These are phyloP conservation scores for Myotis pilosus DNA, from an alignment of 2,797 vertebrate genomes.

Conservation along the genomic window DNA sequence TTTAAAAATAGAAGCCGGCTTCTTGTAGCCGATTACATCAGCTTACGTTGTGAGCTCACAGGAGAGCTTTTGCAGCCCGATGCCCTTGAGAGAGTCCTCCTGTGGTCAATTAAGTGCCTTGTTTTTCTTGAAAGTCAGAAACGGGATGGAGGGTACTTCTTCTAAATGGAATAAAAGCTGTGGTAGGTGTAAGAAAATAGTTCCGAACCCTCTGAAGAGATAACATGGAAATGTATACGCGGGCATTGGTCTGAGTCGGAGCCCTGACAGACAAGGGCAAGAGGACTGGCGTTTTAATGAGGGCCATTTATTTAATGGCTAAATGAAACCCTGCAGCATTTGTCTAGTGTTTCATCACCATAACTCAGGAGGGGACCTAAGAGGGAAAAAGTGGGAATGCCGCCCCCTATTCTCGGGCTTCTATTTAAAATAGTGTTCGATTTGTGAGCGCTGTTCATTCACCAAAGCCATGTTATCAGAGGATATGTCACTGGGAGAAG, in stretches of 20 bases:
- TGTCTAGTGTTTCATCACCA: conserved; percentile 27
- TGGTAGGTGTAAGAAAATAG: conserved; percentile 49
- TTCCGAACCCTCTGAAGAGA: conserved; percentile 58
- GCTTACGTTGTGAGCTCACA: conserved; percentile 69
- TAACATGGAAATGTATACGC: conserved; percentile 35
- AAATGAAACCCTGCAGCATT: conserved; percentile 32
- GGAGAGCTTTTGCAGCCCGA: conserved; percentile 67
- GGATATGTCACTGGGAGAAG: neutral
- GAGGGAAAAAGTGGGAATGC: neutral
- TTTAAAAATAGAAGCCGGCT: conserved; percentile 84
- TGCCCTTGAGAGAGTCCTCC: conserved; percentile 79
- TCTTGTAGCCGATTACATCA: conserved; percentile 84
- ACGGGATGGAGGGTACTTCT: conserved; percentile 64
- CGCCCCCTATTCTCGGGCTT: neutral
- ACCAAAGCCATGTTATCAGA: neutral
- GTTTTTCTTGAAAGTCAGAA: conserved; percentile 80
- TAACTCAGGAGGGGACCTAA: neutral
- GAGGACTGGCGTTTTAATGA: conserved; percentile 28
- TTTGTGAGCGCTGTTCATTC: neutral
- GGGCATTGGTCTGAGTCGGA: neutral
- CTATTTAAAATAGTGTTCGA: neutral
- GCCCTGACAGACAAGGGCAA: conserved; percentile 44
- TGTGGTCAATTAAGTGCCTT: conserved; percentile 80
- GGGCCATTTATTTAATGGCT: conserved; percentile 50
- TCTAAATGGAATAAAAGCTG: conserved; percentile 72